Base-by-base conservation (phyloP, 2,888 invertebrate genomes). In the Lomographa bimaculata region DNA sequence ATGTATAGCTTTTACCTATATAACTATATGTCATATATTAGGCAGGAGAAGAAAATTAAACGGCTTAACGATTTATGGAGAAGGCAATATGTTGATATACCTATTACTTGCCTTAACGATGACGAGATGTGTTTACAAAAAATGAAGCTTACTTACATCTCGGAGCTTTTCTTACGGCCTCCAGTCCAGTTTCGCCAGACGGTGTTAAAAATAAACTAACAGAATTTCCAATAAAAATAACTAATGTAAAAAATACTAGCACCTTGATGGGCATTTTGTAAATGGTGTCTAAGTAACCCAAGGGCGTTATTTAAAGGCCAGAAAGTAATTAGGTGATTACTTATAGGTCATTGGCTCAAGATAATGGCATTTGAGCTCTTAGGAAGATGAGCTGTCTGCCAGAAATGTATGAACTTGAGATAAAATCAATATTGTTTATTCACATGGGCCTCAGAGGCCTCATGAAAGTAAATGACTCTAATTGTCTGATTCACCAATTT, bases 71-170 rank as follows among this genome's bases (percentile, higher is more conserved):
- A n/a, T n/a, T n/a, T n/a, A n/a, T n/a, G n/a, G n/a, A n/a, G n/a
- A n/a, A n/a, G n/a, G n/a, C n/a, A n/a, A n/a, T n/a, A n/a, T n/a
- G n/a, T n/a, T n/a, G n/a, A n/a, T n/a, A n/a, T n/a, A n/a, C n/a
- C n/a, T n/a, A n/a, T n/a, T n/a, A n/a, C n/a, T n/a, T n/a, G n/a
- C n/a, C n/a, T n/a, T n/a, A n/a, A n/a, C n/a, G n/a, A n/a, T n/a
- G n/a, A n/a, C n/a, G n/a, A n/a, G n/a, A n/a, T n/a, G n/a, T n/a
- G n/a, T n/a, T n/a, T n/a, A n/a, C n/a, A n/a, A n/a, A n/a, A n/a
- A n/a, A n/a, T n/a, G n/a, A n/a, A n/a, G n/a, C n/a, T 5, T 59
- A 78, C 85, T 80, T 66, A 87, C 86, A 78, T 70, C 86, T 63
- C 1, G 82, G 74, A 5, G 86, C 75, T 56, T 87, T 87, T 19